Percentiles rank a stretch among this genome's conserved stretches.
phyloP scores from a whole-genome alignment of 2,888 invertebrate species.

The Urechis unicinctus region DNA sequence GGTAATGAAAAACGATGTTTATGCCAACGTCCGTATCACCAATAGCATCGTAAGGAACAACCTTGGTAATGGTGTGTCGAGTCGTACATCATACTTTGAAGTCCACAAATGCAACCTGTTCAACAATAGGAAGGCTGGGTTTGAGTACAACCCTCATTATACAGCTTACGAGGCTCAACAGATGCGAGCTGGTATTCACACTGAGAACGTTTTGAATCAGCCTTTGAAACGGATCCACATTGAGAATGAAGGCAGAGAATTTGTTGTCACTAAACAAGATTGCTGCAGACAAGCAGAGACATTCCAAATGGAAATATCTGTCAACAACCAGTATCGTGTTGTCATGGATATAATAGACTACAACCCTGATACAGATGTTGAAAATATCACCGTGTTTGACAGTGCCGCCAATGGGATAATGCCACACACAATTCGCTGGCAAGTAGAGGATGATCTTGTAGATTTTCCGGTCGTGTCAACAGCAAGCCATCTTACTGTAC shows the following conservation, averaged over 20 bases:
- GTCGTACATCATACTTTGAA: slow-evolving; percentile 66
- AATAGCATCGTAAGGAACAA: slow-evolving; percentile 14
- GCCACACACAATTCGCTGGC: slow-evolving; percentile 11
- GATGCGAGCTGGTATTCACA: slow-evolving; percentile 27
- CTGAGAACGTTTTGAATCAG: background rate
- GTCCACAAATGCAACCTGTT: slow-evolving; percentile 54
- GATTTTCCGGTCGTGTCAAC: slow-evolving; percentile 85
- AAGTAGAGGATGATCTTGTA: slow-evolving; percentile 66
- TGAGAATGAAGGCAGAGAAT: background rate
- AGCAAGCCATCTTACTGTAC: slow-evolving; percentile 39
- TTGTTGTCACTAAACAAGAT: slow-evolving; percentile 2
- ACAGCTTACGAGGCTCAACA: slow-evolving; percentile 52
- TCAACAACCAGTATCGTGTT: slow-evolving; percentile 18
- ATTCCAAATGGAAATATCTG: slow-evolving; percentile 11
- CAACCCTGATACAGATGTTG: slow-evolving; percentile 35
- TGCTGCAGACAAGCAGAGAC: no score
- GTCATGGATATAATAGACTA: slow-evolving; percentile 44
- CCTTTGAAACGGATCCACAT: background rate
- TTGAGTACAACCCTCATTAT: slow-evolving; percentile 85
- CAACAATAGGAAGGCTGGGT: slow-evolving; percentile 78
- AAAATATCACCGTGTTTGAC: slow-evolving; percentile 39
- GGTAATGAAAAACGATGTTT: slow-evolving; percentile 88
- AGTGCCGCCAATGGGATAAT: slow-evolving; percentile 6
- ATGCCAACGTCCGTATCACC: slow-evolving; percentile 61
- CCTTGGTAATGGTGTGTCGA: slow-evolving; percentile 69